phyloP scores from a whole-genome alignment of 1,140 invertebrate genomes.

The Campoletis sonorensis region DNA sequence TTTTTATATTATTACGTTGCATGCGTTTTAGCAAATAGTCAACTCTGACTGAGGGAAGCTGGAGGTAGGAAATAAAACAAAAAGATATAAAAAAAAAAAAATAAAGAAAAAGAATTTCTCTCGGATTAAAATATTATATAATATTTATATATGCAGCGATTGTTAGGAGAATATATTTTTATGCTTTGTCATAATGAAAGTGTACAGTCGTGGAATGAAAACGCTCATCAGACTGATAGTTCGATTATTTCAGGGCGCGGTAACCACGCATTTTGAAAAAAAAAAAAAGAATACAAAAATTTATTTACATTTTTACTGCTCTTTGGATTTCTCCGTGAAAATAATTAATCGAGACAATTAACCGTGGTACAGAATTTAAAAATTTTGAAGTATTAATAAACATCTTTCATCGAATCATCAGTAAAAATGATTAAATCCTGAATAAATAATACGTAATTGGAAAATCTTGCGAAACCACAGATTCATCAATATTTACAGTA shows the following conservation, averaged over 20 bases:
- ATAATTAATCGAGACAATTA: too few relatives aligned
- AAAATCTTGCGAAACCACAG: too few relatives aligned
- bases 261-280: neutral
- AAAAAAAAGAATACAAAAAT: neutral
- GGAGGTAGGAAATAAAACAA: too few relatives aligned
- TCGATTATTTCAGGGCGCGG: neutral
- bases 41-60: conserved; percentile 12
- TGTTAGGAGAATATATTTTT: conserved; percentile 4
- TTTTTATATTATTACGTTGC: conserved; percentile 56
- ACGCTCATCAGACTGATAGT: conserved; percentile 5
- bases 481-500: too few relatives aligned
- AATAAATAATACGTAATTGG: neutral
- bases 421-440: neutral
- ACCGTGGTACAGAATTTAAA: too few relatives aligned
- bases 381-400: too few relatives aligned
- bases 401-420: too few relatives aligned
- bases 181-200: conserved; percentile 8
- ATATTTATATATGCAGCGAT: conserved; percentile 14
- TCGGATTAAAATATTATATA: neutral
- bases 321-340: too few relatives aligned
- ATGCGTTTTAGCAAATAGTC: conserved; percentile 51
- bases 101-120: neutral
- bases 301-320: too few relatives aligned
- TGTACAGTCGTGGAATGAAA: conserved; percentile 14
- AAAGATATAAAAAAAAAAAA: neutral